phyloP scores from a whole-genome alignment of 2,113 vertebrate genomes.

The human region GRCh38 chr7:116733001-116733500 shows the following conservation, averaged over 20 bases:
- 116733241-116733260: not conserved
- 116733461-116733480: conserved; percentile 46
- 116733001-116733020: not conserved
- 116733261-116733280: not conserved
- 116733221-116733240: conserved; percentile 9
- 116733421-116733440: conserved; percentile 10
- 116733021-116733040: not conserved
- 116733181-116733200: not conserved
- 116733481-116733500: conserved; percentile 50
- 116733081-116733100: not conserved
- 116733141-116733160: not conserved
- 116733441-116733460: conserved; percentile 30
- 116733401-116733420: not conserved
- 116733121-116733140: not conserved
- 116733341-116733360: conserved; percentile 15
- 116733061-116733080: not conserved
- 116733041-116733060: not conserved
- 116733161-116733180: not conserved
- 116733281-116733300: not conserved
- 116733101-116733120: not conserved
- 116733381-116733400: not conserved
- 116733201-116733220: not conserved
- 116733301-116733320: not conserved
- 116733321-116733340: not conserved
- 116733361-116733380: not conserved